phyloP scores from a whole-genome alignment of 2,113 vertebrate genomes.

The Oriolus oriolus region DNA sequence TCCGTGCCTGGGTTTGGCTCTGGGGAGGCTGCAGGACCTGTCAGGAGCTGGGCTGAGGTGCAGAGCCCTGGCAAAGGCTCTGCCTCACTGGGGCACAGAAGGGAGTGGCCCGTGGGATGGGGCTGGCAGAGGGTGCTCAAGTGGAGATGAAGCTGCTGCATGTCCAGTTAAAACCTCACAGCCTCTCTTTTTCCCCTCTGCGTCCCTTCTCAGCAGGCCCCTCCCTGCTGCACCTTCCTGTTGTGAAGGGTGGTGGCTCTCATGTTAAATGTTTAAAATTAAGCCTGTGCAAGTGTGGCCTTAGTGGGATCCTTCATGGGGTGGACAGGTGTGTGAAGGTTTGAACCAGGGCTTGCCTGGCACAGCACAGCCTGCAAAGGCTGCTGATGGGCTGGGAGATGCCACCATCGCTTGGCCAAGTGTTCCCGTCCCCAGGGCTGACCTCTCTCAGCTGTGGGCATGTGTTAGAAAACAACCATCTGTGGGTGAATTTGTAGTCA shows the following conservation, averaged over 20 bases:
- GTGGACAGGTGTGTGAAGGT: not conserved
- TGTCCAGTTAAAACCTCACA: not conserved
- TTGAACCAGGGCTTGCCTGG: not conserved
- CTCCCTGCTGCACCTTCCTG: not conserved
- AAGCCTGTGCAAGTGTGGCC: fast-evolving
- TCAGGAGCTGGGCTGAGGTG: not conserved
- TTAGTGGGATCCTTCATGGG: not conserved
- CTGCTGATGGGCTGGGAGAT: not conserved
- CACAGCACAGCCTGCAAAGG: not conserved
- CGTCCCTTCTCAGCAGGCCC: not conserved
- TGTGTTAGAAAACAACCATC: fast-evolving
- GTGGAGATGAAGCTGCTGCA: not conserved
- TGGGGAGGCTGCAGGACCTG: not conserved
- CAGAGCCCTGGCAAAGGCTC: not conserved
- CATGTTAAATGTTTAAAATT: not conserved
- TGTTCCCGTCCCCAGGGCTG: not conserved
- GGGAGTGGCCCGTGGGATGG: fast-evolving
- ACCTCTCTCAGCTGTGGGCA: not conserved
- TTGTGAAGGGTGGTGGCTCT: not conserved
- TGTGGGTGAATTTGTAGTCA: not conserved
- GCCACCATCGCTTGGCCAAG: not conserved
- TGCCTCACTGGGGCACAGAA: fast-evolving
- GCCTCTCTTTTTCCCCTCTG: not conserved
- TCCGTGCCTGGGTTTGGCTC: not conserved
- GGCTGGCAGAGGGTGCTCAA: not conserved